These are phyloP conservation scores for Taphrorychus bicolor DNA, from an alignment of 2,888 invertebrate species.

Conservation along the genomic window DNA sequence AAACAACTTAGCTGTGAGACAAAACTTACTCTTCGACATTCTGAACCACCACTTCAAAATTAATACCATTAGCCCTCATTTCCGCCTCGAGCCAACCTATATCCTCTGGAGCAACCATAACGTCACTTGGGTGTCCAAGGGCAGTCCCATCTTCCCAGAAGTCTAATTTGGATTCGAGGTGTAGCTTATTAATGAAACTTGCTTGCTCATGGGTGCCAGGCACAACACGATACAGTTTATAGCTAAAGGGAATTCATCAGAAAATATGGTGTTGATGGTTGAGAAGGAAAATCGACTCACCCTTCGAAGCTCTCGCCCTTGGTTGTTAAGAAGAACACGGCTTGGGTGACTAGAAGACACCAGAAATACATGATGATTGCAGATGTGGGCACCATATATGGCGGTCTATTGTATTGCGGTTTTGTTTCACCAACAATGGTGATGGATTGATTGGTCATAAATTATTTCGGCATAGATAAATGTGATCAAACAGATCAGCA, in stretches of 20 bases:
- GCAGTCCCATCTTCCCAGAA: conserved; percentile 31
- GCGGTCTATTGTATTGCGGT: not conserved
- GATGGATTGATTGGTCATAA: not conserved
- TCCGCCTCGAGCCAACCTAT: conserved; percentile 28
- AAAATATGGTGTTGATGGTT: too few relatives aligned
- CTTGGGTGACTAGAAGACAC: not conserved
- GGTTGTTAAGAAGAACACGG: not conserved
- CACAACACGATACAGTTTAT: conserved; percentile 36
- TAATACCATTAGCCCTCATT: conserved; percentile 23
- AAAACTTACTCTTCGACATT: conserved; percentile 10
- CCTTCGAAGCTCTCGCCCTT: not conserved
- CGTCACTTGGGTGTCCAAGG: conserved; percentile 22
- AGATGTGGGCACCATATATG: not conserved
- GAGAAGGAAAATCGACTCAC: not conserved
- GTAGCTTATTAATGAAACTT: conserved; percentile 42
- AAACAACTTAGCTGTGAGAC: not conserved
- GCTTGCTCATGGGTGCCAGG: conserved; percentile 30
- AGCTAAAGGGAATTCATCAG: too few relatives aligned
- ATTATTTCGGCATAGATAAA: too few relatives aligned
- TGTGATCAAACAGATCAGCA: not conserved
- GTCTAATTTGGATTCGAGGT: conserved; percentile 43
- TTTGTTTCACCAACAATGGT: not conserved
- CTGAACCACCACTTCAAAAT: conserved; percentile 8
- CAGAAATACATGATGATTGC: not conserved
- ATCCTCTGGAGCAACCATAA: conserved; percentile 38